A percentile compares a stretch with the other conserved stretches of the same genome.
Evolutionary conservation across 2,797 vertebrate species (phyloP).

Genomic region (Coregonus sp.): DNA sequence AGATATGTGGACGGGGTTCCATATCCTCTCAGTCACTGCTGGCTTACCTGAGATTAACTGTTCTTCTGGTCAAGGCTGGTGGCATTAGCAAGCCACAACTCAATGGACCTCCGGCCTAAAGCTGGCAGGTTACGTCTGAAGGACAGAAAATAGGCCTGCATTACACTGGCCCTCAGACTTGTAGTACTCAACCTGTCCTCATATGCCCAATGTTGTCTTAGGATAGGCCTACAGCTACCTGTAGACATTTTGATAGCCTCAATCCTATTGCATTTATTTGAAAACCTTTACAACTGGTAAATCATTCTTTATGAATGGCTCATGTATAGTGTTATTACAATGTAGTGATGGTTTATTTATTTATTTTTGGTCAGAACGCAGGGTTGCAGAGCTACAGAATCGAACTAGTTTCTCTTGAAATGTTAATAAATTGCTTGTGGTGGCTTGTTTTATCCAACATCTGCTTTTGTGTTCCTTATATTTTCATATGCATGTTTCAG

Average conservation of each 20-base stretch:
- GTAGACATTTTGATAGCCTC: neutral
- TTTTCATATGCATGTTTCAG: constrained; percentile 10
- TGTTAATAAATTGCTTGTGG: neutral
- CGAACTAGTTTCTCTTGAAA: neutral
- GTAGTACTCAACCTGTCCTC: constrained; percentile 29
- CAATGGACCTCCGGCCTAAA: constrained; percentile 61
- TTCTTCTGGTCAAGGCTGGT: constrained; percentile 67
- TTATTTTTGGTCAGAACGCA: neutral
- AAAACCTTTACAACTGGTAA: neutral
- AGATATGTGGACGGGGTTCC: constrained; percentile 65
- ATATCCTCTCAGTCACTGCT: constrained; percentile 70
- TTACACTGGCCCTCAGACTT: constrained; percentile 5
- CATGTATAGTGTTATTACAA: neutral
- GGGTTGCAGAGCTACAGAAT: neutral
- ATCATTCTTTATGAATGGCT: neutral
- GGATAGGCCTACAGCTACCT: neutral
- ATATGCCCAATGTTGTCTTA: neutral
- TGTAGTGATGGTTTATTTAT: neutral
- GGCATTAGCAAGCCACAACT: constrained; percentile 63
- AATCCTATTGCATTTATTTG: neutral
- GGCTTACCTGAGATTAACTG: constrained; percentile 80
- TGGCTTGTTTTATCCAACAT: constrained; percentile 33
- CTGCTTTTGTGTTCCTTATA: constrained; percentile 40
- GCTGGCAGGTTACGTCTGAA: constrained; percentile 64
- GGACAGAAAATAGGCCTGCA: constrained; percentile 55